phyloP scores from a whole-genome alignment of 2,888 invertebrate species.

The Eupithecia dodoneata region DNA sequence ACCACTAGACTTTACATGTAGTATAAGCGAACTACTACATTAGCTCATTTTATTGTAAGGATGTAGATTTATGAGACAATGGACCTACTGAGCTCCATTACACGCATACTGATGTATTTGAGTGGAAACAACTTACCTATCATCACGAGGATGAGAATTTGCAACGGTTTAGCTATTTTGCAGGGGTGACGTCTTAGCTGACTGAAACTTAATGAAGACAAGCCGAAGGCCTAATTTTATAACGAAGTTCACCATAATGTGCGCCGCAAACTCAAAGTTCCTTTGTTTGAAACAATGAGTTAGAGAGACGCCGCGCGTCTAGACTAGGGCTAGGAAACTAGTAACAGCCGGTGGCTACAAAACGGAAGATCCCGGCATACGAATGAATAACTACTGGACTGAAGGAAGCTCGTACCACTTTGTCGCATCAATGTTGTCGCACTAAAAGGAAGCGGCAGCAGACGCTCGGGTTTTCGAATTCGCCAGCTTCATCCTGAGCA shows the following conservation, averaged over 20 bases:
- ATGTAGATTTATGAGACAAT: neutral
- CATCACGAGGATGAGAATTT: neutral
- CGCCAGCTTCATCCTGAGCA: constrained; percentile 35
- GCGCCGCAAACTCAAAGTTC: constrained; percentile 48
- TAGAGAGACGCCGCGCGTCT: constrained; percentile 54
- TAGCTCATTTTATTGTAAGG: neutral
- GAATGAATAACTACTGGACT: constrained; percentile 51
- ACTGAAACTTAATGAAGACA: constrained; percentile 32
- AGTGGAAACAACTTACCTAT: neutral
- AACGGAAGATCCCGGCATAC: constrained; percentile 49
- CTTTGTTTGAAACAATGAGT: constrained; percentile 62
- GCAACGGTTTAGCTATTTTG: neutral
- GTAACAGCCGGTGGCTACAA: constrained; percentile 50
- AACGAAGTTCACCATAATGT: constrained; percentile 53
- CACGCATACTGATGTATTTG: neutral
- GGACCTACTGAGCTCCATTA: neutral
- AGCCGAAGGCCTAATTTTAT: constrained; percentile 46
- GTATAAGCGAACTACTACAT: neutral
- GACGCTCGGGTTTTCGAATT: constrained; percentile 37
- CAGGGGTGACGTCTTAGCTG: neutral
- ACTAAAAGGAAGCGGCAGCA: constrained; percentile 32
- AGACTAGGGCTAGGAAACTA: constrained; percentile 40
- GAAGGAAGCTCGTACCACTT: constrained; percentile 45
- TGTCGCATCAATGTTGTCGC: constrained; percentile 45
- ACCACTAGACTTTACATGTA: constrained; percentile 24